phyloP scores from a whole-genome alignment of 2,113 vertebrate species.

The Entomyzon cyanotis region DNA sequence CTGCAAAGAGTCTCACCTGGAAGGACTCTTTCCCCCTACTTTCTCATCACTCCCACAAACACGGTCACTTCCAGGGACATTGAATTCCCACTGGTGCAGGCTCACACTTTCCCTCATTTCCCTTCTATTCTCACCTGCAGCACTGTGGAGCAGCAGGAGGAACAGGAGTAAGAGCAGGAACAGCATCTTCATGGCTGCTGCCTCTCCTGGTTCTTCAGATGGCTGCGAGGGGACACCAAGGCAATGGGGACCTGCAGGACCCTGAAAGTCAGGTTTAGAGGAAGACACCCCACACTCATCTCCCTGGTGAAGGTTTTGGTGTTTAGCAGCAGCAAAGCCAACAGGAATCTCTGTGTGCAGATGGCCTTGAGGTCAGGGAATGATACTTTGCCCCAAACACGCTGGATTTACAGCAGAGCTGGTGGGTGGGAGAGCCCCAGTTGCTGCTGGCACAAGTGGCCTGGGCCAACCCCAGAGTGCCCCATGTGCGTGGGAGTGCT shows the following conservation, averaged over 20 bases:
- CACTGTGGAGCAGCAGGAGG: neutral
- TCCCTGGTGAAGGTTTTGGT: too few relatives aligned
- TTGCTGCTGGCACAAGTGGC: neutral
- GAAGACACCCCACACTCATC: neutral
- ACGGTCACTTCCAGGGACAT: accelerated
- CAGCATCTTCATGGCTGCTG: neutral
- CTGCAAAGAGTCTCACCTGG: too few relatives aligned
- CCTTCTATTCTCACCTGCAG: neutral
- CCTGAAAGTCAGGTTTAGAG: neutral
- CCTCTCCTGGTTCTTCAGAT: accelerated
- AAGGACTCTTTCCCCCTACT: too few relatives aligned
- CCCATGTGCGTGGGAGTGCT: neutral
- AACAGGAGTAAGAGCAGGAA: neutral
- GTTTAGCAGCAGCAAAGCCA: too few relatives aligned
- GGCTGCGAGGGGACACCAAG: neutral
- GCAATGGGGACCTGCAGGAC: neutral
- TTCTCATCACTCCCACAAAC: neutral
- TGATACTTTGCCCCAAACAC: too few relatives aligned
- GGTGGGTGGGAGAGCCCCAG: neutral
- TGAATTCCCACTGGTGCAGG: neutral
- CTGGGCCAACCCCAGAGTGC: neutral
- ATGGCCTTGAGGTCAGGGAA: too few relatives aligned
- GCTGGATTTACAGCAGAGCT: too few relatives aligned
- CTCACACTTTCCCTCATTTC: too few relatives aligned
- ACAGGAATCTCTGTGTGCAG: too few relatives aligned